A percentile compares a stretch with the other conserved stretches of the same genome.
These are phyloP conservation scores for Centropus unirufus DNA, from an alignment of 2,113 vertebrate species.

Conservation along the genomic window DNA sequence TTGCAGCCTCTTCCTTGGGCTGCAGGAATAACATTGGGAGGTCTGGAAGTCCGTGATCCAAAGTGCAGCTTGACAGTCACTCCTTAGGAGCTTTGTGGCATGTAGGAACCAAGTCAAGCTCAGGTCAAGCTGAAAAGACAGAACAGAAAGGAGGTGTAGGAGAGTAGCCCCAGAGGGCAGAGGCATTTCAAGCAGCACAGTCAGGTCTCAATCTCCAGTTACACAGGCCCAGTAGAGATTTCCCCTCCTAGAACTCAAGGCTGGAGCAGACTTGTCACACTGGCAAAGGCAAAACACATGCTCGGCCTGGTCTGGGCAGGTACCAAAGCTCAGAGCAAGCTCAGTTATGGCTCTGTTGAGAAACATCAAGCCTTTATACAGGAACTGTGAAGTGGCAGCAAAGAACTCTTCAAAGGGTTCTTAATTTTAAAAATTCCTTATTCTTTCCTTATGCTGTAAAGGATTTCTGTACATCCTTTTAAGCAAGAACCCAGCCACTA, in stretches of 20 bases:
- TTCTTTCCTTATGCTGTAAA: background rate
- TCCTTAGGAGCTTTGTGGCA: background rate
- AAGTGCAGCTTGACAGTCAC: conserved; percentile 1
- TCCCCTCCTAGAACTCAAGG: background rate
- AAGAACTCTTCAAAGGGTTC: background rate
- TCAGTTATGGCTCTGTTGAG: background rate
- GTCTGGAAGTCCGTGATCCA: background rate
- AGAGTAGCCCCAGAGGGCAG: background rate
- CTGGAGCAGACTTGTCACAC: background rate
- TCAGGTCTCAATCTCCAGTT: background rate
- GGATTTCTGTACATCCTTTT: too few relatives aligned
- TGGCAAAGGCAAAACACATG: background rate
- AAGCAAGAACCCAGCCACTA: background rate
- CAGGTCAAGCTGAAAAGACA: conserved; percentile 61
- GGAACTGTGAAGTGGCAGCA: background rate
- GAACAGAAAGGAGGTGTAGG: background rate
- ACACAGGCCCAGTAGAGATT: background rate
- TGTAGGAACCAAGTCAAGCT: background rate
- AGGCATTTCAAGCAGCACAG: background rate
- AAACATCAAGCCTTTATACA: background rate
- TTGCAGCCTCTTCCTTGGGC: background rate
- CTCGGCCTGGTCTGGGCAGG: background rate
- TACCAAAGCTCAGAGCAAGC: background rate
- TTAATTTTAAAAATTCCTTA: background rate
- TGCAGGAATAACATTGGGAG: background rate